Base-by-base conservation (phyloP, 2,888 invertebrate genomes). In the Lacanobia oleracea region DNA sequence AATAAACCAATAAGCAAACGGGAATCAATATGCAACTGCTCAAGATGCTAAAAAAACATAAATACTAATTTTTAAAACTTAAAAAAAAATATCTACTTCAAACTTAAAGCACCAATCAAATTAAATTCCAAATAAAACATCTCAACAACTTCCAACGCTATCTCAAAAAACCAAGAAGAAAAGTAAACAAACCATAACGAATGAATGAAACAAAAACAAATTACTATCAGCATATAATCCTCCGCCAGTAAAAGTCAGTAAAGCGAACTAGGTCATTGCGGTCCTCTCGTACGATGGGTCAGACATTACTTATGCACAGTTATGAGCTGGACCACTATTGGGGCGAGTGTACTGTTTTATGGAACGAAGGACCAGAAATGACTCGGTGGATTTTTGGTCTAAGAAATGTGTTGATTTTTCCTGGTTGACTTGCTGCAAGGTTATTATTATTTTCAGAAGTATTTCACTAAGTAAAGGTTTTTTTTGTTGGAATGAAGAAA, bases 251-350 rank as follows among this genome's bases (percentile, higher is more conserved):
- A 80, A 83, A 83, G 56, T 73, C 79, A 79, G 60, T 27, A 73
- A 73, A 69, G 79, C 79, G 79, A 83, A 80, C 33, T 73, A 68
- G 79, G 83, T 83, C 79, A 83, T 64, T 43, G 65, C 40, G 65
- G 62, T 53, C 40, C 53, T 63, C 48, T 21, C 61, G 18, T 54
- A 33, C 37, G 51, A 56, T 23, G 83, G 73, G 68, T 69, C 73
- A 72, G n/a, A 57, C 67, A 72, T 80, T 83, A 73, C 67, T 61
- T 83, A 79, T 72, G 66, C 63, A 64, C 68, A 50, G 37, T 73
- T 83, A 80, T 83, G 73, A 73, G 66, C 60, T 60, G 57, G 23
- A 40, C 72, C 10, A n/a, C 51, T 64, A 59, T 57, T 53, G n/a
- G 5, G 18, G 50, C 14, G 37, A 51, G 1, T 40, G 45, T 48